phyloP scores from a whole-genome alignment of 2,888 invertebrate genomes.

The Spialia ferax region DNA sequence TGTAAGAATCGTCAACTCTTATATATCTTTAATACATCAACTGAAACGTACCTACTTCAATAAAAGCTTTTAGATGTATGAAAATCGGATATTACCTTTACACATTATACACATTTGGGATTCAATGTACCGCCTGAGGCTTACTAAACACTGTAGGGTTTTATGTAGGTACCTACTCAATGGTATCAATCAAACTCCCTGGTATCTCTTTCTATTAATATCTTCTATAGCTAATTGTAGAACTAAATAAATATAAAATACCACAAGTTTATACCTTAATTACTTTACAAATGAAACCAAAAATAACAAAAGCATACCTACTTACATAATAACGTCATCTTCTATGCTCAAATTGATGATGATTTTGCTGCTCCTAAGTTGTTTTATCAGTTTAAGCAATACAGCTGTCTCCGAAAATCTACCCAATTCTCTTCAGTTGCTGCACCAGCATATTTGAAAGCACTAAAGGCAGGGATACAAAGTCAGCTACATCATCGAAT shows the following conservation, averaged over 20 bases:
- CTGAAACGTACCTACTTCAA: too few relatives aligned
- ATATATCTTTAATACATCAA: too few relatives aligned
- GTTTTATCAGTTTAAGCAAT: slow-evolving; percentile 1
- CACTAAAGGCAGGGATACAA: slow-evolving; percentile 21
- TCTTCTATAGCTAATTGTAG: not conserved
- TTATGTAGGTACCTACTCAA: too few relatives aligned
- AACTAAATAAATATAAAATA: not conserved
- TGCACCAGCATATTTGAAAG: slow-evolving; percentile 31
- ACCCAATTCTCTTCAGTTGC: not conserved
- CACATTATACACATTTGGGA: not conserved
- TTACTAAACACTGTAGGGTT: not conserved
- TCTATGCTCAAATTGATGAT: not conserved
- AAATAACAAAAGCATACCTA: not conserved
- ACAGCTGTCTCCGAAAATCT: slow-evolving; percentile 5
- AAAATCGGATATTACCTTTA: too few relatives aligned
- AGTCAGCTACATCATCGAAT: slow-evolving; percentile 35
- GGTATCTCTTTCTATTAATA: not conserved
- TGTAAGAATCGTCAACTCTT: too few relatives aligned
- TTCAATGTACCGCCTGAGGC: slow-evolving; percentile 4
- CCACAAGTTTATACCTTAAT: not conserved
- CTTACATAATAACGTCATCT: not conserved
- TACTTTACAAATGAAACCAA: not conserved
- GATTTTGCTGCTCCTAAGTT: not conserved
- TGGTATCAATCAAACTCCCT: not conserved
- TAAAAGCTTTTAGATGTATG: too few relatives aligned